These are phyloP conservation scores for Pheosia tremula DNA, from an alignment of 2,888 invertebrate genomes.

Conservation along the genomic window DNA sequence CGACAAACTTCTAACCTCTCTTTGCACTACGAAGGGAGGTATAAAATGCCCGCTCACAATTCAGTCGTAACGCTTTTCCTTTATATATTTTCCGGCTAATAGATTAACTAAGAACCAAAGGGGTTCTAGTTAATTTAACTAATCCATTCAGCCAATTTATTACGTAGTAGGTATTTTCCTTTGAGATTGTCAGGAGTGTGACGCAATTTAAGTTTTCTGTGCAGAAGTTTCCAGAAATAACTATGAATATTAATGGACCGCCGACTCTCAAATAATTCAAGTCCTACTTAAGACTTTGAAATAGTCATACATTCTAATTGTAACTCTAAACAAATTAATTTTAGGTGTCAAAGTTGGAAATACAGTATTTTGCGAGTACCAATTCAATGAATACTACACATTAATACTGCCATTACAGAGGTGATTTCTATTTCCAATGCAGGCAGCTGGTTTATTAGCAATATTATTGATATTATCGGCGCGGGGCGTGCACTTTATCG, in stretches of 20 bases:
- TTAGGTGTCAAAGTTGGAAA: background rate
- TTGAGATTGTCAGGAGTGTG: background rate
- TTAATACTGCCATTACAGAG: background rate
- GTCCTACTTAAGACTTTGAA: no score
- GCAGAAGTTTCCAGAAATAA: background rate
- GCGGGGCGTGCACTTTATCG: conserved; percentile 25
- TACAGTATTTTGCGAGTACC: background rate
- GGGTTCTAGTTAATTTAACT: background rate
- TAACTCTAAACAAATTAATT: no score
- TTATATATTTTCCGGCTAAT: background rate
- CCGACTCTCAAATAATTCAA: no score
- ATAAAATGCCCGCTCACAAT: no score
- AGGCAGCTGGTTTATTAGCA: conserved; percentile 25
- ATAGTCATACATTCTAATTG: no score
- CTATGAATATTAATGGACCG: background rate
- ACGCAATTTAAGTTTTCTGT: background rate
- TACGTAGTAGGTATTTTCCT: background rate
- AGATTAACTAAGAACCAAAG: background rate
- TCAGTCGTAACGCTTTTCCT: background rate
- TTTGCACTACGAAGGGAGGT: no score
- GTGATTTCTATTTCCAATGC: conserved; percentile 23
- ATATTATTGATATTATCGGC: conserved; percentile 39
- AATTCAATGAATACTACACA: background rate
- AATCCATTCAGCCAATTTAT: background rate
- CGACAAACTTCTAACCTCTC: no score